These are phyloP conservation scores for Eunapius fragilis DNA, from an alignment of 37 sponge, comb jelly and placozoan genomes.

Conservation along the genomic window DNA sequence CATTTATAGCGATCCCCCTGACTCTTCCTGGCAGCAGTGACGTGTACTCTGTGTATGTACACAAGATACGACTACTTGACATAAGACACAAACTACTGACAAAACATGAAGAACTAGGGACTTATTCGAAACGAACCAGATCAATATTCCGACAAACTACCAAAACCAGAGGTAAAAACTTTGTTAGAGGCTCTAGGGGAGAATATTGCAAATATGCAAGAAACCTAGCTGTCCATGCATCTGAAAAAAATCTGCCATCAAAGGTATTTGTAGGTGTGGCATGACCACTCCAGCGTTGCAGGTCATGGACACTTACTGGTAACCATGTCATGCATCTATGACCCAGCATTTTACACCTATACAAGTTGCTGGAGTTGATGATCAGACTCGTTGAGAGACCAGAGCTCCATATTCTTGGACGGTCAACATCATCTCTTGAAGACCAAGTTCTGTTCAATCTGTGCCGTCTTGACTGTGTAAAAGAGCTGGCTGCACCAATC, in stretches of 20 bases:
- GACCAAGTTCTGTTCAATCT: conserved; percentile 10
- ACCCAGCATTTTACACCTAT: conserved; percentile 9
- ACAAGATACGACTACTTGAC: neutral
- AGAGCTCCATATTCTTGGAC: conserved; percentile 27
- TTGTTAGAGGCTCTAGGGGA: neutral
- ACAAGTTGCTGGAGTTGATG: conserved; percentile 3
- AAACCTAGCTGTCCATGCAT: no score
- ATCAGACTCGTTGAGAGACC: conserved; percentile 17
- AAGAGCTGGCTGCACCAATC: neutral
- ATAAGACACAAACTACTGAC: conserved; percentile 8
- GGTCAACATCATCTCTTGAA: neutral
- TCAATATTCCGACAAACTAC: neutral
- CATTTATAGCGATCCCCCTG: no score
- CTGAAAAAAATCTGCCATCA: no score
- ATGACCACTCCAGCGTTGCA: conserved; percentile 26
- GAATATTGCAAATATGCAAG: neutral
- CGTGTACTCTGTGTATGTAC: neutral
- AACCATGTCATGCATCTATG: neutral
- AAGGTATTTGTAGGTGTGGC: conserved; percentile 14
- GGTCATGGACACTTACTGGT: conserved; percentile 24
- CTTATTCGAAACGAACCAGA: neutral
- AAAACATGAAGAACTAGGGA: conserved; percentile 21
- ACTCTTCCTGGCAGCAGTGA: no score
- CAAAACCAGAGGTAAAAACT: neutral
- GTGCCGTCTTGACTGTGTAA: neutral